Conservation (phyloP, 1,140 invertebrate genomes). For the Globodera rostochiensis region DNA sequence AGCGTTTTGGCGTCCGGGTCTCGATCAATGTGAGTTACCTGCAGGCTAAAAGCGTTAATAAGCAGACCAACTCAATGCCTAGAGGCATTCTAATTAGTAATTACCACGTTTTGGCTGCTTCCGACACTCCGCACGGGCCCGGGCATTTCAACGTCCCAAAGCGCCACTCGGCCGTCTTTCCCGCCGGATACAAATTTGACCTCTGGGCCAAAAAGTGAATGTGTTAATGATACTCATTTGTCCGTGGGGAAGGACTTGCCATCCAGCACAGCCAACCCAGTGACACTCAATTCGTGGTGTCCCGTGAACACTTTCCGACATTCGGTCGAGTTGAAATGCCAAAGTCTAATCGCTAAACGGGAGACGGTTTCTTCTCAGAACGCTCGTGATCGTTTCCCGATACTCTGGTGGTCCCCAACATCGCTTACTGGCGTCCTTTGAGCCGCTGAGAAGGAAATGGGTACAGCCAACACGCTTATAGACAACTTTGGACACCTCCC, state of each 20-base stretch:
- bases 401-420: neutral
- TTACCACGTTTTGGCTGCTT: conserved; percentile 36
- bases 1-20: conserved; percentile 38
- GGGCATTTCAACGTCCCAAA: conserved; percentile 30
- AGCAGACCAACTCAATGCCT: neutral
- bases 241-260: conserved; percentile 33
- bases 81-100: neutral
- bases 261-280: conserved; percentile 37
- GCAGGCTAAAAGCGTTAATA: too few relatives aligned
- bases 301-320: conserved; percentile 33
- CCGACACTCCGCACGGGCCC: conserved; percentile 28
- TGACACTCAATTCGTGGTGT: conserved; percentile 41
- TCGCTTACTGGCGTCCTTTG: conserved; percentile 39
- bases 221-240: neutral
- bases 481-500: conserved; percentile 47
- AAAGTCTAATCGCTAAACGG: conserved; percentile 25
- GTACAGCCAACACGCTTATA: conserved; percentile 52
- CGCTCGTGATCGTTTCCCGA: too few relatives aligned
- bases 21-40: conserved; percentile 45
- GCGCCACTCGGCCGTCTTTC: conserved; percentile 32
- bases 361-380: neutral
- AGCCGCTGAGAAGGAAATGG: conserved; percentile 53
- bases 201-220: conserved; percentile 22
- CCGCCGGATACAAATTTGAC: conserved; percentile 42
- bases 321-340: conserved; percentile 44